Base-by-base conservation (phyloP, 2,797 vertebrate genomes). In the Anabas testudineus region DNA sequence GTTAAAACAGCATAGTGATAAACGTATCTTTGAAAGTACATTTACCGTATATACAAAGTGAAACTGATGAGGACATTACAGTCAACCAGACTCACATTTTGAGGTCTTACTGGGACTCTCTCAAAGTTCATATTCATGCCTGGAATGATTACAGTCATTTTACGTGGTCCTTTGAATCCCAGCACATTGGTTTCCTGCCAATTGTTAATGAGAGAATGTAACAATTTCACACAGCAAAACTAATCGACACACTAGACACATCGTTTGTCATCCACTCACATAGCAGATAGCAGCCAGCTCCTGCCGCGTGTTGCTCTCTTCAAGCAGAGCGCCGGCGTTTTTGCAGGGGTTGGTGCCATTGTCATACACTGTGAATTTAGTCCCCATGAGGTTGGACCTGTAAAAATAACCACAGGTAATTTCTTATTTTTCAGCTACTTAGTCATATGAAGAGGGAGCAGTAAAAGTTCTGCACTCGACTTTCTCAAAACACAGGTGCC, bases 321-420 rank as follows among this genome's bases (percentile, higher is more conserved):
- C 97, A 73, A 95, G 88, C 63, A 96, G 90, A 0, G 89, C 74
- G 13, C 95, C 94, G 5, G 92, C 94, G 78, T 93, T 96, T 88
- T 97, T 99, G 76, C 87, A 53, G 4, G 98, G 98, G 77, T 96
- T 99, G 67, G 95, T 92, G 28, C 98, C 98, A 2, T 93, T 95
- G 87, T 99, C 96, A 18, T 97, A 99, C 51, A 99, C 96, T 0
- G 98, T 99, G 87, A 99, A 99, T 89, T 96, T 98, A 52, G 97
- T 99, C 61, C 98, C 98, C 95, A 98, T 97, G 64, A 99, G 93
- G 88, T 99, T 99, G 76, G 98, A 99, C 90, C 98, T 99, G 71
- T 42, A 5, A 3, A 19, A 43, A 65, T 0, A 72, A 16, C 75
- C 42, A 39, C 18, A 0, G 8, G 18, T 5, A n/a, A n/a, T n/a